phyloP scores from a whole-genome alignment of 2,113 vertebrate genomes.

The Psammodynastes pulverulentus region DNA sequence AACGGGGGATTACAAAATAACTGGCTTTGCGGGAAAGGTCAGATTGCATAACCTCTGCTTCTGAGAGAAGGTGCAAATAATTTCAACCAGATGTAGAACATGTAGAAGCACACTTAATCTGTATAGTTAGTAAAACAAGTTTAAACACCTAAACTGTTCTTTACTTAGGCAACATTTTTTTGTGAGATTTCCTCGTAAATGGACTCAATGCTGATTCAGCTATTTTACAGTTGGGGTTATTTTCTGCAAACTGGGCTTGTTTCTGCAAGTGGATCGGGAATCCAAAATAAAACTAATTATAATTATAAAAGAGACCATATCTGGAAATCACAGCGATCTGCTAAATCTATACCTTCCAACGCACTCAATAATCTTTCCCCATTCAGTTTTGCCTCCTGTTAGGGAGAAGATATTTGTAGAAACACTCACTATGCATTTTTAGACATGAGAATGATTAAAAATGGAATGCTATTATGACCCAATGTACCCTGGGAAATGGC shows the following conservation, averaged over 20 bases:
- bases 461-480: not conserved
- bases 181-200: not conserved
- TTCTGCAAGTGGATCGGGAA: not conserved
- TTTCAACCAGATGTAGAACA: slow-evolving; percentile 5
- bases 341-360: not conserved
- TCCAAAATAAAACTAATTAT: not conserved
- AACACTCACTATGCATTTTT: not conserved
- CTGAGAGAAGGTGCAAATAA: slow-evolving; percentile 14
- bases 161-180: not conserved
- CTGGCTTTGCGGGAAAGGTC: not conserved
- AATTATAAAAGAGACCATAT: not conserved
- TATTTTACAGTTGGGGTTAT: not conserved
- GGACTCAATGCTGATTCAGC: not conserved
- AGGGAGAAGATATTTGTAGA: not conserved
- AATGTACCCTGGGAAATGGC: not conserved
- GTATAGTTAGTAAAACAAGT: not conserved
- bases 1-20: not conserved
- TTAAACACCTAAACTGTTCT: not conserved
- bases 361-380: not conserved
- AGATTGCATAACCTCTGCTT: not conserved
- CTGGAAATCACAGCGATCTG: not conserved
- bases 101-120: not conserved
- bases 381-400: not conserved
- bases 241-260: not conserved
- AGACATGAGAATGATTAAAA: not conserved